Evolutionary conservation across 2,113 vertebrate species (phyloP), one percentile per base, ranked within the genome.

Genomic region (Furnarius figulus): DNA sequence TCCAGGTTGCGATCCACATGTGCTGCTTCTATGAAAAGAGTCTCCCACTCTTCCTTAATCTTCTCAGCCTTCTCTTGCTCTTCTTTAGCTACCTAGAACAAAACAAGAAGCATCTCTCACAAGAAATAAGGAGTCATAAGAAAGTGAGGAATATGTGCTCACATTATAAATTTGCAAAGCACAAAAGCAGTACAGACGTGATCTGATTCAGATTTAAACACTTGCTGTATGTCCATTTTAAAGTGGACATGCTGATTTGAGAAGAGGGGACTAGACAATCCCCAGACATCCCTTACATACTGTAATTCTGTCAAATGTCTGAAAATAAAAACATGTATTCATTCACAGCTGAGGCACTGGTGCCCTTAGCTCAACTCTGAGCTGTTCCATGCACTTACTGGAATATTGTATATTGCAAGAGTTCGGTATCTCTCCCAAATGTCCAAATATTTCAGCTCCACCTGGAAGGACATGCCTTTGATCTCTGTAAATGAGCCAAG

Each of bases 341-440:
- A 23, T 79, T 82, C 40, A 77, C 31, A 70, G 2, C 1, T 35
- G 47, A 90, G 46, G 39, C 31, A 63, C 46, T 25, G 80, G 21
- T 27, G 28, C 13, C 7, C 12, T 21, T 49, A 68, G n/a, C 52
- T 68, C 65, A 55, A 47, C 58, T 12, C 4, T 33, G 28, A 67
- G 73, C 53, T 20, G 21, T 42, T 5, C 85, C 33, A 37, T 22
- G 20, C 27, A 91, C 98, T 97, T 95, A 99, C 99, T 72, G 96
- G 90, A 81, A 99, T 85, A 49, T 97, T 95, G 83, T 99, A 99
- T 95, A 99, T 97, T 2, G 87, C 94, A 86, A 99, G 93, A 62
- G 99, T 99, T 84, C 99, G 98, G 96, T 99, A 99, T 95, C 97
- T 96, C 96, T 99, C 99, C 88, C 98, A 96, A 33, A 99, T 97